Base-by-base conservation (phyloP, 1,140 invertebrate species). In the Tetranychus cinnabarinus region DNA sequence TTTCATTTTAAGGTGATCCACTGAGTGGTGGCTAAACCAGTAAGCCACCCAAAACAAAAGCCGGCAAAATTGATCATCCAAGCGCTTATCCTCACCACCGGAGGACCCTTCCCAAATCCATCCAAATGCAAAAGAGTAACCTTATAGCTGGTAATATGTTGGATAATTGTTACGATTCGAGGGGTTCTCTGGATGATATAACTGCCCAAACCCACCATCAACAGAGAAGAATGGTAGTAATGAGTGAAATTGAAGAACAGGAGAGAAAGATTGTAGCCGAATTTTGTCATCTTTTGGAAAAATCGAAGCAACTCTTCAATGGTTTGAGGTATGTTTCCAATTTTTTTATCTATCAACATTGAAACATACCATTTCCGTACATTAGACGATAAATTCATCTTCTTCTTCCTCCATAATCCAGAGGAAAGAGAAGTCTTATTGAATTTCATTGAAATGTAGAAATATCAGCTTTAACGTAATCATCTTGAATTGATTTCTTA, bases 301-400 rank as follows among this genome's bases (percentile, higher is more conserved):
- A 96, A 77, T 93, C 90, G 45, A 96, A 95, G 75, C 89, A 95
- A 74, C 78, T 96, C 59, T 97, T 97, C 74, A 96, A 96, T 75
- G 89, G 90, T 64, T 77, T 96, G 66, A 82, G 87, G 87, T 89
- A 73, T 65, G 62, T 47, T 15, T 13, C 35, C 36, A 23, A 47
- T 45, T 63, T 31, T 42, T 42, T 42, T 42, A 42, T 42, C 0
- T 10, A 42, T 42, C 10, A 10, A 42, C 10, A 10, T 6, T 42
- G 0, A 10, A 42, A 42, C 39, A 15, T 42, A 10, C 10, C 39
- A 42, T 42, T 42, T 42, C 39, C 39, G 10, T 42, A 23, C 23
- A 23, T 23, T 23, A 23, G 23, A 23, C 23, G 23, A 23, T 23
- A 23, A 23, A 23, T 23, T 23, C 23, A 23, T 23, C 23, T 23